Evolutionary conservation across 2,113 vertebrate species (phyloP).

Genomic region (Oceanodroma tethys): DNA sequence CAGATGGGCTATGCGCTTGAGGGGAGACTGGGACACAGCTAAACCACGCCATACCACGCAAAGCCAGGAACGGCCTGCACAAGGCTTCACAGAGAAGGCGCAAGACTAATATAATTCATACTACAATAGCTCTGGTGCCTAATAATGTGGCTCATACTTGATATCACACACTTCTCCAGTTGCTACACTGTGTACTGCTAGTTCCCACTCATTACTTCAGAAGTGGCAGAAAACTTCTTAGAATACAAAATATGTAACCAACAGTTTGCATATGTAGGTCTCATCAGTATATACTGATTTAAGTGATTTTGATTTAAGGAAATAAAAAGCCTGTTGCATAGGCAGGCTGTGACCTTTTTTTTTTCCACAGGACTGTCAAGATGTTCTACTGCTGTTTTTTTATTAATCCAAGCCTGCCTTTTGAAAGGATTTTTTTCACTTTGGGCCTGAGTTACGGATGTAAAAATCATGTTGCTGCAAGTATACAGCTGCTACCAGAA

Average conservation of each 20-base stretch:
- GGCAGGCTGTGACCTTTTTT: not conserved
- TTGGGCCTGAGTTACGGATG: not conserved
- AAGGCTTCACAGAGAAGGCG: not conserved
- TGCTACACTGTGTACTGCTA: not conserved
- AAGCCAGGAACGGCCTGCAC: not conserved
- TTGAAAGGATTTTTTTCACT: not conserved
- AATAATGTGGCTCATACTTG: not conserved
- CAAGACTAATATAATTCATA: not conserved
- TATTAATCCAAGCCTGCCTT: not conserved
- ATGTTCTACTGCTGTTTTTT: not conserved
- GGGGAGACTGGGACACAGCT: not conserved
- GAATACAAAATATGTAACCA: not conserved
- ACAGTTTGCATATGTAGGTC: not conserved
- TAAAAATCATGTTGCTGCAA: not conserved
- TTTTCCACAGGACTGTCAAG: not conserved
- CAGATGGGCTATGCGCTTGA: not conserved
- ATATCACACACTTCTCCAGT: not conserved
- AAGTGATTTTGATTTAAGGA: not conserved
- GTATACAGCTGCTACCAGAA: not conserved
- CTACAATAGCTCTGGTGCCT: not conserved
- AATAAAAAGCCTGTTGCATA: not conserved
- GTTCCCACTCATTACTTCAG: not conserved
- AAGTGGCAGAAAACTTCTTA: not conserved
- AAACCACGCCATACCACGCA: too few species aligned
- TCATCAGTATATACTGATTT: not conserved